Conservation (phyloP, 2,797 vertebrate genomes). For the Toxotes lorentzi region DNA sequence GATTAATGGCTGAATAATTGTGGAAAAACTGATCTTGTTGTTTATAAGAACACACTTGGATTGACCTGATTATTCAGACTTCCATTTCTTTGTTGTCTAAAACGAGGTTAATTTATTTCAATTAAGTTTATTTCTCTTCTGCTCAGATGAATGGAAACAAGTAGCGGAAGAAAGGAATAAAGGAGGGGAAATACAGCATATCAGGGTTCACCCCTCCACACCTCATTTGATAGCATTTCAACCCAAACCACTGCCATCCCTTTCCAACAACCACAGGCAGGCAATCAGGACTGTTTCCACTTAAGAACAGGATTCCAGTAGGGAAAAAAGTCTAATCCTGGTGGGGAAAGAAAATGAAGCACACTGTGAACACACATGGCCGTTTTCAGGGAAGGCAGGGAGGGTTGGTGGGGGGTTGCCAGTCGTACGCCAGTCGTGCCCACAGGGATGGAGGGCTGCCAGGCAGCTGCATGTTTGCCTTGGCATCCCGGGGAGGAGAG, state of each 20-base stretch:
- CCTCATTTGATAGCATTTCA: conserved; percentile 66
- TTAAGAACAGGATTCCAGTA: conserved; percentile 49
- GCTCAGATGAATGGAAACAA: conserved; percentile 12
- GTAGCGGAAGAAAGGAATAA: conserved; percentile 40
- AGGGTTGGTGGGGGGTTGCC: conserved; percentile 27
- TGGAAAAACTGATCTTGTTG: too few species aligned
- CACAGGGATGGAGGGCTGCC: conserved; percentile 66
- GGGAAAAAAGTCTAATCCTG: conserved; percentile 14
- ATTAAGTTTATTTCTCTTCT: neutral
- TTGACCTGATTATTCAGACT: neutral
- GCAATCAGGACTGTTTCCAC: conserved; percentile 59
- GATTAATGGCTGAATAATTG: too few species aligned
- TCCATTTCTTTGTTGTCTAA: neutral
- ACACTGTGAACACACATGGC: conserved; percentile 47
- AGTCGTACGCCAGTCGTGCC: conserved; percentile 53
- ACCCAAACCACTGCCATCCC: conserved; percentile 54
- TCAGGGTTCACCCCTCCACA: conserved; percentile 56
- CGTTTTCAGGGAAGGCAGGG: conserved; percentile 32
- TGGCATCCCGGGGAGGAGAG: conserved; percentile 55
- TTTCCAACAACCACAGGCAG: conserved; percentile 60
- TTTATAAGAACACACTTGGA: neutral
- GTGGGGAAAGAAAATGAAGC: conserved; percentile 43
- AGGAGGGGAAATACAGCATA: conserved; percentile 28
- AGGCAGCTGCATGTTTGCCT: conserved; percentile 73
- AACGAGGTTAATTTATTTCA: neutral